Evolutionary conservation across 2,797 vertebrate species (phyloP).

Genomic region (Dicrostonyx torquatus): DNA sequence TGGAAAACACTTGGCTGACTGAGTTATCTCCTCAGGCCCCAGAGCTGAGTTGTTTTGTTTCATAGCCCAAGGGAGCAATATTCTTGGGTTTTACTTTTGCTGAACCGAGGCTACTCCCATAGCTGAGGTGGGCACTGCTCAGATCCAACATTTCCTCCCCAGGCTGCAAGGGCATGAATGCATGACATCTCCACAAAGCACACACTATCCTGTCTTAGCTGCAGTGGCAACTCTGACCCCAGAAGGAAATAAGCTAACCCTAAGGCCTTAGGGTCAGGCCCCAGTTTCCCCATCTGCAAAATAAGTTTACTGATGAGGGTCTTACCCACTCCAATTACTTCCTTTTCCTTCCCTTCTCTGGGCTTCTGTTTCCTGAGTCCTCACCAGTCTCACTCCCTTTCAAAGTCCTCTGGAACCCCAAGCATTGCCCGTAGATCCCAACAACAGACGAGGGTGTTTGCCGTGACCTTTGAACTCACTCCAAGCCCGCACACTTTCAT

Average conservation of each 20-base stretch:
- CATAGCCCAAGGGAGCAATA: not conserved
- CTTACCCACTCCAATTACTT: not conserved
- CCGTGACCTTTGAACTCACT: not conserved
- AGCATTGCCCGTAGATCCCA: not conserved
- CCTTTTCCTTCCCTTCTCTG: not conserved
- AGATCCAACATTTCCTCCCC: not conserved
- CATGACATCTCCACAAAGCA: not conserved
- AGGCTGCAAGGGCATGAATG: not conserved
- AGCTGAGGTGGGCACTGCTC: not conserved
- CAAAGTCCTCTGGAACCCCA: not conserved
- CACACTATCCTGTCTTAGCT: not conserved
- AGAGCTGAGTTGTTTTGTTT: not conserved
- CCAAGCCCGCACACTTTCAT: conserved; percentile 8
- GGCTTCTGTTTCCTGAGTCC: not conserved
- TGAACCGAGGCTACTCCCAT: not conserved
- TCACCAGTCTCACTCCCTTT: not conserved
- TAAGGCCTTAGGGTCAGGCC: not conserved
- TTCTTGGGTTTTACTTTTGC: not conserved
- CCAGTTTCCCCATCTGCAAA: conserved; percentile 17
- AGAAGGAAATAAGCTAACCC: not conserved
- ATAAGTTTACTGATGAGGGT: not conserved
- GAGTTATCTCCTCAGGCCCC: not conserved
- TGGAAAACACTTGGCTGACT: not conserved
- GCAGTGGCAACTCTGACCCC: not conserved
- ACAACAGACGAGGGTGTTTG: not conserved